A percentile compares a stretch with the other conserved stretches of the same genome.
Evolutionary conservation across 2,113 vertebrate genomes (phyloP).

Genomic region (Andinoacara biseriatus): DNA sequence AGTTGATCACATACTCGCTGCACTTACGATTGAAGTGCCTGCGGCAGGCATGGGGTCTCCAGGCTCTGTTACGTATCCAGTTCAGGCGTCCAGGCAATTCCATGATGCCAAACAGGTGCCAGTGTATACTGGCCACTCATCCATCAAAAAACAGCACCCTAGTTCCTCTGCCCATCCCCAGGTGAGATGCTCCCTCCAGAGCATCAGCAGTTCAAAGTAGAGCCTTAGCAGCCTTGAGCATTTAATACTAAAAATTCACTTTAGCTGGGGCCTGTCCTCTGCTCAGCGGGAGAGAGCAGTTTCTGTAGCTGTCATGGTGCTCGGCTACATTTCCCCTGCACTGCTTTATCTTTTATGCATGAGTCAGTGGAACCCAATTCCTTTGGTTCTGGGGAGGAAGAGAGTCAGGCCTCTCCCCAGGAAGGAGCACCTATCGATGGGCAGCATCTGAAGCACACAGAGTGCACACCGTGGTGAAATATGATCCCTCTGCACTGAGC

Average conservation of each 20-base stretch:
- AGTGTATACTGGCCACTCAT: slow-evolving; percentile 33
- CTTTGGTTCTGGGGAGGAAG: slow-evolving; percentile 63
- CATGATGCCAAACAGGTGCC: slow-evolving; percentile 80
- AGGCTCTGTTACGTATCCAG: slow-evolving; percentile 85
- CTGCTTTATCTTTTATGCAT: slow-evolving; percentile 92
- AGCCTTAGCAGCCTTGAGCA: background rate
- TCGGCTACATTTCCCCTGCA: slow-evolving; percentile 61
- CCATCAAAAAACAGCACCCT: slow-evolving; percentile 37
- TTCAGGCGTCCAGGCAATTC: slow-evolving; percentile 85
- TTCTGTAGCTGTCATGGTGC: slow-evolving; percentile 49
- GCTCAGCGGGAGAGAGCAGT: slow-evolving; percentile 5
- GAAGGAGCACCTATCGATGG: slow-evolving; percentile 53
- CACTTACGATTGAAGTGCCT: slow-evolving; percentile 89
- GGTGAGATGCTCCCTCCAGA: slow-evolving; percentile 18
- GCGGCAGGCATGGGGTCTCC: slow-evolving; percentile 80
- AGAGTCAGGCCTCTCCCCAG: slow-evolving; percentile 36
- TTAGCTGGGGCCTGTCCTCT: background rate
- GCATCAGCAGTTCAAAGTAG: slow-evolving; percentile 8
- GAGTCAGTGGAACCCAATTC: slow-evolving; percentile 85
- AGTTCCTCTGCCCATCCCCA: slow-evolving; percentile 38
- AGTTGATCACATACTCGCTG: background rate
- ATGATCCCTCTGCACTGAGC: slow-evolving; percentile 53
- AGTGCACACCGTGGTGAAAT: slow-evolving; percentile 61
- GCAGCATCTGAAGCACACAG: slow-evolving; percentile 45
- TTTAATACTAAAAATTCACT: background rate